Evolutionary conservation across 1,140 invertebrate species (phyloP).

Genomic region (Panonychus citri): DNA sequence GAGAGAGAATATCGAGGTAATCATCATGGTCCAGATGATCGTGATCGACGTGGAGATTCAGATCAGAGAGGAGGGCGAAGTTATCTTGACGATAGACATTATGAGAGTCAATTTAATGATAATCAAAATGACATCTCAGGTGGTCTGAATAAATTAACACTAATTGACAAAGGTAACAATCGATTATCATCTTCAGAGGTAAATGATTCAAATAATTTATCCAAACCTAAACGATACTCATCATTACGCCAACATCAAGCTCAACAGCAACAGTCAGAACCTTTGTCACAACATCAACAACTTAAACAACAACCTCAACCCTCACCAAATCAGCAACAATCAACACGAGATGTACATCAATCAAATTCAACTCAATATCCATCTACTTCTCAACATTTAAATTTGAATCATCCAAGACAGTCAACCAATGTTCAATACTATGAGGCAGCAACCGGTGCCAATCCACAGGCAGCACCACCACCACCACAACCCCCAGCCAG

Average conservation of each 20-base stretch:
- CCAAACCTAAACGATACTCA: constrained; percentile 37
- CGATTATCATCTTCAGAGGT: no score
- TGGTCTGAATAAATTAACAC: no score
- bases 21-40: neutral
- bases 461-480: neutral
- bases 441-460: neutral
- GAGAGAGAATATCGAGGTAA: neutral
- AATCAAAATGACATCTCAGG: no score
- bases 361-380: neutral
- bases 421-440: neutral
- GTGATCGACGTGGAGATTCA: neutral
- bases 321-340: neutral
- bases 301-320: neutral
- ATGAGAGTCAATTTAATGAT: neutral
- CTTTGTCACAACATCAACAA: neutral
- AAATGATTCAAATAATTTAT: no score
- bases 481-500: neutral
- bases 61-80: neutral
- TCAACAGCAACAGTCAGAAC: constrained; percentile 10
- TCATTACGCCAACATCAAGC: constrained; percentile 33
- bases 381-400: constrained; percentile 1
- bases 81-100: neutral
- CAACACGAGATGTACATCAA: neutral
- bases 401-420: neutral
- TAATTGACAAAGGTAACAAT: no score